Percentiles rank a stretch among this genome's conserved stretches.
Conservation (phyloP, 2,113 vertebrate species). For the Thunnus maccoyii region DNA sequence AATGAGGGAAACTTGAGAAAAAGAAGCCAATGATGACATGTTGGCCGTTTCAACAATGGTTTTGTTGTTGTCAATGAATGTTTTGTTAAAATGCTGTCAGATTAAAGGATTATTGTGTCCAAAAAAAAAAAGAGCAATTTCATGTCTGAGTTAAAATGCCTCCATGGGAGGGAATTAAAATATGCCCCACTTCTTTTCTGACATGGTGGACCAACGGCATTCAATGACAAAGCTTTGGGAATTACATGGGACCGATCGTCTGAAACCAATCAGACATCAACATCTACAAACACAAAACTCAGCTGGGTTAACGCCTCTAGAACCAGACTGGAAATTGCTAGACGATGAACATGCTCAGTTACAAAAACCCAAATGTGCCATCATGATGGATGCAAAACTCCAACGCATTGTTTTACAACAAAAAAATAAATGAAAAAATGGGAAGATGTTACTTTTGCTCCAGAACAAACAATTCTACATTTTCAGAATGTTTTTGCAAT, state of each 20-base stretch:
- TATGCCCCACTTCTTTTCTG: not conserved
- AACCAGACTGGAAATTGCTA: no score
- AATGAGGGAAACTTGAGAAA: no score
- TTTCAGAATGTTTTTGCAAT: conserved; percentile 3
- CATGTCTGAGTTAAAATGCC: not conserved
- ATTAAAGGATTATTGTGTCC: not conserved
- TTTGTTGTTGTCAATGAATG: no score
- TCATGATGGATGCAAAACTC: not conserved
- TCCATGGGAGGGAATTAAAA: no score
- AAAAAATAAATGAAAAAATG: not conserved
- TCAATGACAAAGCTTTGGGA: no score
- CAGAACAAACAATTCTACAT: not conserved
- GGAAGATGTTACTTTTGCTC: not conserved
- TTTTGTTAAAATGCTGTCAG: not conserved
- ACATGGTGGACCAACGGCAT: not conserved
- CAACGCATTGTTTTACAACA: not conserved
- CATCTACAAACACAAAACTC: no score
- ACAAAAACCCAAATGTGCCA: not conserved
- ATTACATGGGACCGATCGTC: no score
- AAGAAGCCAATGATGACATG: no score
- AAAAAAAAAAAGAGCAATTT: not conserved
- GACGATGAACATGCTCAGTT: no score
- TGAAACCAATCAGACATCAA: no score
- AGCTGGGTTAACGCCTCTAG: no score
- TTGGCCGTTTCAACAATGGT: no score